Percentiles rank a stretch among this genome's conserved stretches.
Conservation (phyloP, 2,113 vertebrate genomes). For the Cheilinus undulatus region DNA sequence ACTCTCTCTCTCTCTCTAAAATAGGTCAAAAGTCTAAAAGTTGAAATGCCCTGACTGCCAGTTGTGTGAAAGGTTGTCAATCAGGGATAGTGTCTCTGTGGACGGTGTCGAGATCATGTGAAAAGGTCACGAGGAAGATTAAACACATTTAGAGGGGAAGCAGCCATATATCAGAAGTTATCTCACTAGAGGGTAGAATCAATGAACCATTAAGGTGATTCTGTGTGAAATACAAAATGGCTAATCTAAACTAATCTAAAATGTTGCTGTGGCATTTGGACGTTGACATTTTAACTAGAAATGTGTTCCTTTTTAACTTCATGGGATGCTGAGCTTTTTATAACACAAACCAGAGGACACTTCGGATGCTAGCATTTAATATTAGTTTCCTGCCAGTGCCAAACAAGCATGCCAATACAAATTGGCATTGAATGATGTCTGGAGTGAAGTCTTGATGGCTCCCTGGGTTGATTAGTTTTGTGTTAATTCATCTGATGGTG, state of each 20-base stretch:
- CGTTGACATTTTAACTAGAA: background rate
- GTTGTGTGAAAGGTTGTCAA: background rate
- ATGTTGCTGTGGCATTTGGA: slow-evolving; percentile 1
- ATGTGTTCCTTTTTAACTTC: background rate
- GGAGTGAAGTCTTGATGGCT: slow-evolving; percentile 9
- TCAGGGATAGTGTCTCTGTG: background rate
- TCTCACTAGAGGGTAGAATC: slow-evolving; percentile 7
- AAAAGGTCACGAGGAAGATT: slow-evolving; percentile 40
- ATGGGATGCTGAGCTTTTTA: background rate
- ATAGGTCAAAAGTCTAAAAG: background rate
- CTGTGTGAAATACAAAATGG: slow-evolving; percentile 1
- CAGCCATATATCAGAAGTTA: slow-evolving; percentile 9
- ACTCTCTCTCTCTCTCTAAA: background rate
- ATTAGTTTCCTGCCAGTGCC: background rate
- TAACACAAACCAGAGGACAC: slow-evolving; percentile 1
- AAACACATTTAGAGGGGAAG: slow-evolving; percentile 14
- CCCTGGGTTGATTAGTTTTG: slow-evolving; percentile 12
- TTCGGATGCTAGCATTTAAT: background rate
- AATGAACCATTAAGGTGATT: slow-evolving; percentile 38
- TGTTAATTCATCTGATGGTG: background rate
- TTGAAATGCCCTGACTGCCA: too few relatives aligned
- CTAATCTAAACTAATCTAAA: background rate
- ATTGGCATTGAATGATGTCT: background rate
- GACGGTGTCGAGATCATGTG: background rate
- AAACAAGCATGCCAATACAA: slow-evolving; percentile 12